Conservation (phyloP, 2,888 invertebrate species). For the Actias luna region DNA sequence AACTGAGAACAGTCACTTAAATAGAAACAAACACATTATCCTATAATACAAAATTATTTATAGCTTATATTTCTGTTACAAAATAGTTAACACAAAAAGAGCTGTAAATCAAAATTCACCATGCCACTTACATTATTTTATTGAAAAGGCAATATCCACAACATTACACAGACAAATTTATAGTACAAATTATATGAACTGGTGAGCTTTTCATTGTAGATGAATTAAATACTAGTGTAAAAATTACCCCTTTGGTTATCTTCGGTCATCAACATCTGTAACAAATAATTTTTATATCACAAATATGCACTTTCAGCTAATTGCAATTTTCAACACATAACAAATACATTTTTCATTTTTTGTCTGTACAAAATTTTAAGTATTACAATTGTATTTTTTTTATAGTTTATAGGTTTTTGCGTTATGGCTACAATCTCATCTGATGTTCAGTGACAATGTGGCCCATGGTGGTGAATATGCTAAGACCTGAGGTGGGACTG, state of each 20-base stretch:
- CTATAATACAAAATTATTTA: too few species aligned
- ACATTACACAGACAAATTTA: constrained; percentile 17
- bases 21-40: too few species aligned
- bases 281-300: constrained; percentile 33
- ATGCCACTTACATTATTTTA: constrained; percentile 18
- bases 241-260: constrained; percentile 45
- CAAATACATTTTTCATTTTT: not conserved
- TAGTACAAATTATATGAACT: constrained; percentile 25
- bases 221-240: constrained; percentile 34
- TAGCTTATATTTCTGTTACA: too few species aligned
- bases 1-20: too few species aligned
- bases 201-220: constrained; percentile 33
- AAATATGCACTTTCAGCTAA: not conserved
- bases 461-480: too few species aligned
- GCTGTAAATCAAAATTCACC: not conserved
- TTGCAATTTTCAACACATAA: not conserved
- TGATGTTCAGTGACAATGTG: too few species aligned
- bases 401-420: too few species aligned
- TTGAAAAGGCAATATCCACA: constrained; percentile 11
- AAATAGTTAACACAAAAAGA: not conserved
- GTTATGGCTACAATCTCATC: too few species aligned
- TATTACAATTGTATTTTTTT: too few species aligned
- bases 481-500: too few species aligned
- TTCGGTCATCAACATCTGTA: constrained; percentile 76
- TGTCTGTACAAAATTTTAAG: too few species aligned